Evolutionary conservation across 2,113 vertebrate genomes (phyloP).

Genomic region (Thymallus thymallus): DNA sequence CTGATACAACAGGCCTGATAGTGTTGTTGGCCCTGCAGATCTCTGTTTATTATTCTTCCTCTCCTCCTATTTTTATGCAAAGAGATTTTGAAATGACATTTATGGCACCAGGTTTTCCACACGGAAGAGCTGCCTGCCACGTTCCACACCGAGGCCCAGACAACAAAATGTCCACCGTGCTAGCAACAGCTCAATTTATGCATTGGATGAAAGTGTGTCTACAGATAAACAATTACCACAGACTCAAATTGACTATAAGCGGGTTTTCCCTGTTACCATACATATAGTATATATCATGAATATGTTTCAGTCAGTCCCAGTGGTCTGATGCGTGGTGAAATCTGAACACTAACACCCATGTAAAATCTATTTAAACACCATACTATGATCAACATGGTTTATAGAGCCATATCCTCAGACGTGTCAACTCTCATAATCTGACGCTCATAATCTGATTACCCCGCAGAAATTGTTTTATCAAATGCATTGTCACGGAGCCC

Average conservation of each 20-base stretch:
- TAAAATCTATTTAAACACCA: slow-evolving; percentile 73
- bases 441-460: slow-evolving; percentile 16
- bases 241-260: slow-evolving; percentile 60
- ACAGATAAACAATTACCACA: slow-evolving; percentile 64
- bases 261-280: slow-evolving; percentile 41
- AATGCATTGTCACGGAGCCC: no score
- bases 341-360: slow-evolving; percentile 73
- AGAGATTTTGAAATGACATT: slow-evolving; percentile 65
- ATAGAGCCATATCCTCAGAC: slow-evolving; percentile 21
- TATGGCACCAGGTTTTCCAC: slow-evolving; percentile 56
- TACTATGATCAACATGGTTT: slow-evolving; percentile 75
- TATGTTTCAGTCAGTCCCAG: slow-evolving; percentile 62
- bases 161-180: slow-evolving; percentile 64
- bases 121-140: slow-evolving; percentile 17
- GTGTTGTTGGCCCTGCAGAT: no score
- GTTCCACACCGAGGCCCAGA: not conserved
- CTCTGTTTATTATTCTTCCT: no score
- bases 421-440: no score
- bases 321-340: slow-evolving; percentile 57
- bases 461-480: no score
- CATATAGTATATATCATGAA: slow-evolving; percentile 57
- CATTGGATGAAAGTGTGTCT: slow-evolving; percentile 50
- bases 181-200: slow-evolving; percentile 69
- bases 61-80: slow-evolving; percentile 73
- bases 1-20: no score